phyloP scores from a whole-genome alignment of 2,797 vertebrate species.

The Parauchenoglanis punctatus region DNA sequence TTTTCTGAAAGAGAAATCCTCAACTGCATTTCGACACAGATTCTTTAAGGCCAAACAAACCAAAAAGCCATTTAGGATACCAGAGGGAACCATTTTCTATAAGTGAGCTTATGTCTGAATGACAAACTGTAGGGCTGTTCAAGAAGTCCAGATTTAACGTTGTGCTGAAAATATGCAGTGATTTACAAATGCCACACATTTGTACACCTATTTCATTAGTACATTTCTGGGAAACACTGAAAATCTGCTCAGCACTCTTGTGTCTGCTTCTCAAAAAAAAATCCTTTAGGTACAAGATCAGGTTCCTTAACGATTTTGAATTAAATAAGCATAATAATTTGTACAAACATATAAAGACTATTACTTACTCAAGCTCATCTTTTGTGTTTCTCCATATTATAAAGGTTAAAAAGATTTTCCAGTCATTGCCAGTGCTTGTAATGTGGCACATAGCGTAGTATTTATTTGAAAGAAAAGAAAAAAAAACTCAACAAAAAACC shows the following conservation, averaged over 20 bases:
- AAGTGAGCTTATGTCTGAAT: background rate
- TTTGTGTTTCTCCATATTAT: background rate
- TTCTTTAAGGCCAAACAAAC: background rate
- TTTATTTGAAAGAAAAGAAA: background rate
- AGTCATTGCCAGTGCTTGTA: background rate
- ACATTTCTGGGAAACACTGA: background rate
- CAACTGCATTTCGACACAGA: background rate
- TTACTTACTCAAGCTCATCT: background rate
- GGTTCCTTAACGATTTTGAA: background rate
- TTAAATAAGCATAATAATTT: background rate
- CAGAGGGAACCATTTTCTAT: slow-evolving; percentile 11
- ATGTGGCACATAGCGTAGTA: background rate
- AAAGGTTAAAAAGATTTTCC: background rate
- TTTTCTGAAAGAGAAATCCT: background rate
- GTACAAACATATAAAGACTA: background rate
- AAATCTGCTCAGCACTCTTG: background rate
- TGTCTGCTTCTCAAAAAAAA: background rate
- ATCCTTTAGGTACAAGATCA: background rate
- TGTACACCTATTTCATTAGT: no score
- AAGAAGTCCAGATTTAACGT: background rate
- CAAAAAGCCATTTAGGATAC: slow-evolving; percentile 8
- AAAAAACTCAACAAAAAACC: background rate
- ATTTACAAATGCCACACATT: background rate
- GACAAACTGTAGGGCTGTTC: background rate
- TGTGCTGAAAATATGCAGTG: background rate